Evolutionary conservation across 2,113 vertebrate genomes (phyloP), one percentile per base, ranked within the genome.

Genomic region (Amazona vittata): DNA sequence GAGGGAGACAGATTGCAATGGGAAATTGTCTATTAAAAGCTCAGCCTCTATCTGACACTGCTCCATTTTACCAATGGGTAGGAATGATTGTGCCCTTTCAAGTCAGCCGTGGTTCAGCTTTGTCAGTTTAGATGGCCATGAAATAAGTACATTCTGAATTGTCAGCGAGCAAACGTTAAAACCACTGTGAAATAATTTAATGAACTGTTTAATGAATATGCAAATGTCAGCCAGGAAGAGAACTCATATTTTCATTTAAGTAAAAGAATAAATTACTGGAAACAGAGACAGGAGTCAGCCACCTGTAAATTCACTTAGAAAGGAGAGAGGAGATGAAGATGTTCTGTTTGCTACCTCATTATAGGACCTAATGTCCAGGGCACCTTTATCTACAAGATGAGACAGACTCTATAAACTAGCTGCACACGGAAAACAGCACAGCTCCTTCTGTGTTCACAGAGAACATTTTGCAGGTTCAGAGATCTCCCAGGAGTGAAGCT

Each of bases 181-280:
- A 86, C 18, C 6, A 15, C 21, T 63, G 60, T 35, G 53, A 87
- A 96, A 96, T 86, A 93, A 73, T 80, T 90, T 75, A 90, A 64
- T 81, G 46, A 90, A 82, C 46, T 92, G 59, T 93, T 96, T 92
- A 90, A 97, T 94, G 53, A 95, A 91, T 83, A 95, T 93, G 93
- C 86, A 96, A 95, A 91, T 95, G 21, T 69, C 83, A 92, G 62
- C 47, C 47, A 95, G 60, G 90, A 96, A 92, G 74, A 89, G 60
- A 96, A 93, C 57, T 90, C 37, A 13, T 52, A 39, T 83, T 89
- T 94, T 78, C 74, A 78, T 90, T 88, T 18, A 73, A 80, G 31
- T 60, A 83, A 82, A 93, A 89, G 69, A 97, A 93, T 90, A 95
- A 80, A 93, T 97, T 86, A 82, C 55, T 85, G 75, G 76, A 90